Percentiles rank a stretch among this genome's conserved stretches.
These are phyloP conservation scores for Triplophysa yarkandensis DNA, from an alignment of 2,797 vertebrate species.

Conservation along the genomic window DNA sequence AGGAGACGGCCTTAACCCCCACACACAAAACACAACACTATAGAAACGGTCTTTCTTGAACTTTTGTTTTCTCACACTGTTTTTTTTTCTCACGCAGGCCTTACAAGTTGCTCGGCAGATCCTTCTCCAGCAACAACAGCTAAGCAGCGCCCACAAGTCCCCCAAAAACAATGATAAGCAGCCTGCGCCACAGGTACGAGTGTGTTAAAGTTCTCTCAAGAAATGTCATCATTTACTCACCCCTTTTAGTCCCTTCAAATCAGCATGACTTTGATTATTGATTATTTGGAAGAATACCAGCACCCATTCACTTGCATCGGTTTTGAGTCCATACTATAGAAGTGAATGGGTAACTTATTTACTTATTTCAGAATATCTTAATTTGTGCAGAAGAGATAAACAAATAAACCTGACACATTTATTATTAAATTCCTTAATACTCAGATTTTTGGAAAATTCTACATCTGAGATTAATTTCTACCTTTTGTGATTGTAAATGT, in stretches of 20 bases:
- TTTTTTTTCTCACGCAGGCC: constrained; percentile 75
- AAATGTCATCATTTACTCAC: too few species aligned
- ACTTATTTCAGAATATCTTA: too few species aligned
- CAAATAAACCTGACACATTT: too few species aligned
- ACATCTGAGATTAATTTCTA: background rate
- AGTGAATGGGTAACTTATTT: too few species aligned
- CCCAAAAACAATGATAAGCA: constrained; percentile 92
- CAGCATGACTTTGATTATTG: too few species aligned
- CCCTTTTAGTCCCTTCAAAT: too few species aligned
- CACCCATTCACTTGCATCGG: too few species aligned
- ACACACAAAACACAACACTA: constrained; percentile 42
- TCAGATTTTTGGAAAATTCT: background rate
- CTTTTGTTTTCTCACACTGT: constrained; percentile 40
- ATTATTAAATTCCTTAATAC: too few species aligned
- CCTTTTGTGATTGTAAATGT: background rate
- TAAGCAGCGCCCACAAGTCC: constrained; percentile 84
- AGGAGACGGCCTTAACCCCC: constrained; percentile 43
- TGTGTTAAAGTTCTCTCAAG: background rate
- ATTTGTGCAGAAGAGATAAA: too few species aligned
- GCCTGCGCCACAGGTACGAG: constrained; percentile 85
- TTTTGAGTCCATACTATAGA: too few species aligned
- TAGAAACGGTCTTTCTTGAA: constrained; percentile 61
- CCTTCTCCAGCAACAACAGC: constrained; percentile 86
- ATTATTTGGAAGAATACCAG: too few species aligned
- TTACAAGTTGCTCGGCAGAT: constrained; percentile 95